A percentile compares a stretch with the other conserved stretches of the same genome.
Evolutionary conservation across 2,888 invertebrate species (phyloP).

Genomic region (Boloria selene): DNA sequence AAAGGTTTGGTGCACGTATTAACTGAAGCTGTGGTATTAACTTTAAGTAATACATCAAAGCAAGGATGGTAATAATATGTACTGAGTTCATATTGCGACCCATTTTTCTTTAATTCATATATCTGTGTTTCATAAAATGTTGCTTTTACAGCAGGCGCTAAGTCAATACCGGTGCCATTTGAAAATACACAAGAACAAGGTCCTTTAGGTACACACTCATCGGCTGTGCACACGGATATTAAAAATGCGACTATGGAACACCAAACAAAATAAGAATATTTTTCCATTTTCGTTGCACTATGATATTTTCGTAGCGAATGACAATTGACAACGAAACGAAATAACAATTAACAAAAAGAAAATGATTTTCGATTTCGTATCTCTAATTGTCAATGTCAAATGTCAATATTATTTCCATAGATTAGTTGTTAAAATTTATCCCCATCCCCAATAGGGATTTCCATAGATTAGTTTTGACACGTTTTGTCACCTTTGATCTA

Average conservation of each 20-base stretch:
- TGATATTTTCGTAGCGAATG: constrained; percentile 14
- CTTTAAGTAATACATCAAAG: constrained; percentile 52
- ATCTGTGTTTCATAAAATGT: constrained; percentile 57
- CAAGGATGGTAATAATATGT: constrained; percentile 75
- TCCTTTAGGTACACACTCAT: constrained; percentile 61
- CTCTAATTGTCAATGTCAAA: constrained; percentile 4
- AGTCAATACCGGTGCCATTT: constrained; percentile 77
- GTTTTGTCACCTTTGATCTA: no score
- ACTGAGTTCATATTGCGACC: constrained; percentile 51
- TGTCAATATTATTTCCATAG: not conserved
- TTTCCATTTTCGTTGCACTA: constrained; percentile 25
- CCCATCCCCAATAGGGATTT: no score
- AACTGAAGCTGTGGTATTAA: constrained; percentile 45
- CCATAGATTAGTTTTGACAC: no score
- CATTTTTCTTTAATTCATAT: constrained; percentile 48
- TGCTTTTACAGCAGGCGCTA: constrained; percentile 56
- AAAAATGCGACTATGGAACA: constrained; percentile 17
- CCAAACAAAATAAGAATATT: constrained; percentile 17
- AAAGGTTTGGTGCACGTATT: constrained; percentile 54
- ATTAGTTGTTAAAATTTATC: no score
- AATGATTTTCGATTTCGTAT: constrained; percentile 9
- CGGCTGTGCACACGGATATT: constrained; percentile 43
- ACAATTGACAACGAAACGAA: constrained; percentile 12
- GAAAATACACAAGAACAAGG: constrained; percentile 71
- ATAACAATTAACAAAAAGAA: constrained; percentile 16